These are phyloP conservation scores for Narcine bancroftii DNA, from an alignment of 2,113 vertebrate species.

Conservation along the genomic window DNA sequence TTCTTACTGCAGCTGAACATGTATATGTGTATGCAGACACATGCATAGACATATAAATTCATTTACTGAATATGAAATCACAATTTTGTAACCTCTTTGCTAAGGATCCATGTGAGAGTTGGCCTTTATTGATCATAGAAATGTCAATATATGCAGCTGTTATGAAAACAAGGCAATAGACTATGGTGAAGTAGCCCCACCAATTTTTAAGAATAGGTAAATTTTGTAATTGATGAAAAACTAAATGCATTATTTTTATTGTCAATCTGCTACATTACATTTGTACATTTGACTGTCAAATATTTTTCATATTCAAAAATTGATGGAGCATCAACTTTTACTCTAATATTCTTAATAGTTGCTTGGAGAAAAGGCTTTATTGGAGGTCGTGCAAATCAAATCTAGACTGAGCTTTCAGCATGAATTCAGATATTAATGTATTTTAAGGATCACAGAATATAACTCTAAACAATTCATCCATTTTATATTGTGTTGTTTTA, in stretches of 20 bases:
- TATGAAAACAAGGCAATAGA: neutral
- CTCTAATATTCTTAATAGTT: neutral
- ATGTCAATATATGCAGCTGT: too few species aligned
- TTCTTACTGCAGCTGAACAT: too few species aligned
- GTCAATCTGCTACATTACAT: neutral
- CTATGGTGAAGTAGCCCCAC: neutral
- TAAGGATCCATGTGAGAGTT: neutral
- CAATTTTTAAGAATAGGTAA: too few species aligned
- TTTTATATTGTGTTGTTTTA: neutral
- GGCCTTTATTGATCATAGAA: neutral
- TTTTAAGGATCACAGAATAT: neutral
- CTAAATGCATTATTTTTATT: neutral
- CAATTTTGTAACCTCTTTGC: neutral
- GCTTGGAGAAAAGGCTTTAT: neutral
- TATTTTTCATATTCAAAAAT: neutral
- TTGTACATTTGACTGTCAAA: neutral
- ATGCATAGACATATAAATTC: neutral
- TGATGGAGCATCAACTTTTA: neutral
- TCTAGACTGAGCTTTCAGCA: neutral
- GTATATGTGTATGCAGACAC: too few species aligned
- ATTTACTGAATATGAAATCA: neutral
- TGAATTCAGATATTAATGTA: neutral
- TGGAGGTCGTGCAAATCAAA: neutral
- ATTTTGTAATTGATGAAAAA: neutral
- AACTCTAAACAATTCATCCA: neutral